A percentile compares a stretch with the other conserved stretches of the same genome.
Evolutionary conservation across 2,797 vertebrate species (phyloP).

Genomic region (Aphelocoma californica): DNA sequence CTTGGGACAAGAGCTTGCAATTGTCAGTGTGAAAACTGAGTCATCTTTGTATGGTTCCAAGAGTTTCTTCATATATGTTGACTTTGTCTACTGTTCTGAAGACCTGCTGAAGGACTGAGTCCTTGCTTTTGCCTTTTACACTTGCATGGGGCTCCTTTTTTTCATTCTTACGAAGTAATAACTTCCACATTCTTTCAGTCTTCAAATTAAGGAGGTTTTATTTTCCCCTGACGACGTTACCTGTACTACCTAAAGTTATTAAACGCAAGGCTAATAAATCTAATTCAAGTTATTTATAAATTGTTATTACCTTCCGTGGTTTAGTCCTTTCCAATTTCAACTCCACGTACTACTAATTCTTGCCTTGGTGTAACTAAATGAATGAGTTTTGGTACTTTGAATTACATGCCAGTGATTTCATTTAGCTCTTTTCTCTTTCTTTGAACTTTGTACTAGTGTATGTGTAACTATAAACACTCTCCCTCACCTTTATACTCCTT

Average conservation of each 20-base stretch:
- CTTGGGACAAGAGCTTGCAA: neutral
- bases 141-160: neutral
- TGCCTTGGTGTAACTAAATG: neutral
- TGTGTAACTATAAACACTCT: neutral
- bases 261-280: neutral
- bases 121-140: neutral
- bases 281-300: neutral
- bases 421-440: neutral
- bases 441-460: neutral
- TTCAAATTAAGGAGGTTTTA: neutral
- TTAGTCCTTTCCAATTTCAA: neutral
- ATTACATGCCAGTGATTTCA: neutral
- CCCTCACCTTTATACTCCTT: neutral
- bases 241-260: neutral
- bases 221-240: rapidly evolving
- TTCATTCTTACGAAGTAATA: neutral
- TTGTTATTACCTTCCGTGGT: neutral
- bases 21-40: neutral
- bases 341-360: neutral
- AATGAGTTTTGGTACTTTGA: neutral
- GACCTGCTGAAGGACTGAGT: neutral
- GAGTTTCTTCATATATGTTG: neutral
- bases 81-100: neutral
- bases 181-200: neutral
- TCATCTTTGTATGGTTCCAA: neutral